These are phyloP conservation scores for Phocoena phocoena DNA, from an alignment of 2,113 vertebrate genomes.

Conservation along the genomic window DNA sequence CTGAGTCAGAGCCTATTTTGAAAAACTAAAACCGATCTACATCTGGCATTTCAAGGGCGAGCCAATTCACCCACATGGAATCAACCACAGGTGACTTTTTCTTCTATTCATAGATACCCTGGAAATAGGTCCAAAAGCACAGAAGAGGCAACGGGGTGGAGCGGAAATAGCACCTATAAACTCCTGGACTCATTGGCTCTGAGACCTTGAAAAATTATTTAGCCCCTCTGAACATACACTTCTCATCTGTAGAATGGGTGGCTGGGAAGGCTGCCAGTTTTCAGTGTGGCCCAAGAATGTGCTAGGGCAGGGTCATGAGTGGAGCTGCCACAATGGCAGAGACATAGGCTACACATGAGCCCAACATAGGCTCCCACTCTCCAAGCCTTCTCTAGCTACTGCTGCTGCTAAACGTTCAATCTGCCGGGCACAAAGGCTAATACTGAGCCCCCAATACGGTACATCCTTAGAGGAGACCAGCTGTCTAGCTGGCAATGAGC, in stretches of 20 bases:
- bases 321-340: neutral
- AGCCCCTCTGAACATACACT: neutral
- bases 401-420: neutral
- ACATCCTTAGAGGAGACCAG: neutral
- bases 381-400: neutral
- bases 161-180: neutral
- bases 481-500: neutral
- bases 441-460: neutral
- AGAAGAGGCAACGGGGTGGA: neutral
- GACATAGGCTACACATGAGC: neutral
- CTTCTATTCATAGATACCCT: constrained; percentile 49
- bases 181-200: neutral
- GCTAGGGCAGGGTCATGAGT: neutral
- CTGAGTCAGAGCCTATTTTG: constrained; percentile 72
- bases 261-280: neutral
- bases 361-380: neutral
- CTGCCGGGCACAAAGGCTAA: neutral
- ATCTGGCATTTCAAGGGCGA: constrained; percentile 53
- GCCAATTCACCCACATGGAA: constrained; percentile 14
- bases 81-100: constrained; percentile 55
- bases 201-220: neutral
- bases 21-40: constrained; percentile 65
- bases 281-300: neutral
- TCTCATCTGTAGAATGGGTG: neutral
- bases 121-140: constrained; percentile 38